A percentile compares a stretch with the other conserved stretches of the same genome.
Evolutionary conservation across 1,140 invertebrate species (phyloP).

Genomic region (Drosophila bipectinata): DNA sequence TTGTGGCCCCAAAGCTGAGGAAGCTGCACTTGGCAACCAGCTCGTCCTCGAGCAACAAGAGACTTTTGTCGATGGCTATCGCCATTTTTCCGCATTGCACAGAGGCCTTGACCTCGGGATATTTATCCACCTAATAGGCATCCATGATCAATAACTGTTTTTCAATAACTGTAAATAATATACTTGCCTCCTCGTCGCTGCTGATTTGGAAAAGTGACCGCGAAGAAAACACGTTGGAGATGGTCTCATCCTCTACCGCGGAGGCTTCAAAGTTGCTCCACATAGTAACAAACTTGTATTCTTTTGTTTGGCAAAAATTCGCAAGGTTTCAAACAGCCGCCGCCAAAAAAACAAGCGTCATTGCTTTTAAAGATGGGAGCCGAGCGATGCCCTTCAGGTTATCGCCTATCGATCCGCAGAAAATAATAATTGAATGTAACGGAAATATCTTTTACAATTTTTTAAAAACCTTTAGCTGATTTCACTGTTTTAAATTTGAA

Average conservation of each 20-base stretch:
- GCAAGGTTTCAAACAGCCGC: constrained; percentile 51
- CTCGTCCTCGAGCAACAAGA: constrained; percentile 79
- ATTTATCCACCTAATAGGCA: constrained; percentile 50
- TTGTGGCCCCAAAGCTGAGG: constrained; percentile 62
- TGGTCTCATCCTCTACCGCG: constrained; percentile 74
- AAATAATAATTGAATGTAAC: background rate
- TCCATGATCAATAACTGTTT: background rate
- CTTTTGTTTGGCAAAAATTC: background rate
- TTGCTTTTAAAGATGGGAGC: constrained; percentile 2
- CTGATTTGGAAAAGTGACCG: constrained; percentile 77
- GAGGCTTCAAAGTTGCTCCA: constrained; percentile 80
- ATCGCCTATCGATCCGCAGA: constrained; percentile 2
- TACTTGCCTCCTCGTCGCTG: constrained; percentile 61
- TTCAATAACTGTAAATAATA: background rate
- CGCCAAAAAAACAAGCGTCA: constrained; percentile 70
- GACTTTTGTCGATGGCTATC: constrained; percentile 73
- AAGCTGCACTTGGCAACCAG: constrained; percentile 71
- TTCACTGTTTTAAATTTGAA: too few species aligned
- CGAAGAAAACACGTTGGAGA: constrained; percentile 76
- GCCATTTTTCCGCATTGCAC: constrained; percentile 76
- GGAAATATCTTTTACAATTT: background rate
- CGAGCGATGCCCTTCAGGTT: background rate
- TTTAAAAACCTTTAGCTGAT: background rate
- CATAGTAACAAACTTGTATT: constrained; percentile 42
- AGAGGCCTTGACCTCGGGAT: constrained; percentile 60